Evolutionary conservation across 2,113 vertebrate species (phyloP), one percentile per base, ranked within the genome.

Genomic region (Amia ocellicauda): DNA sequence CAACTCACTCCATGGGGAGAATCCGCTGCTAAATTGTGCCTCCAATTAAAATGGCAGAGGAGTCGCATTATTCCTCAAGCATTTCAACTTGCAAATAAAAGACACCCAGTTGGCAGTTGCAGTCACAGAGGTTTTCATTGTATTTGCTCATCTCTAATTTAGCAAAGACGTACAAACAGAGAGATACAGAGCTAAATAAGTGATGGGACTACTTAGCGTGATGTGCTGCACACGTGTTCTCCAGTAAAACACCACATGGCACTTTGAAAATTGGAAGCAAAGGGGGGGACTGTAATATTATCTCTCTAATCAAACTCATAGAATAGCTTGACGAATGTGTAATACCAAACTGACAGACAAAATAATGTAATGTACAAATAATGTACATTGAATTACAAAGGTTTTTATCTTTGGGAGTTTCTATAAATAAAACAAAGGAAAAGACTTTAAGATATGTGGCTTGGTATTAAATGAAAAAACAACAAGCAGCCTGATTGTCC

Each of bases 231-330:
- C 62, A 67, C 58, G 41, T 50, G 57, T 53, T 58, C 20, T 27
- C 49, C 27, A 13, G 19, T 26, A 42, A 63, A 31, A 31, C 4
- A 2, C n/a, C 61, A 61, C 40, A n/a, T 27, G 17, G 27, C 36
- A 64, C 58, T 45, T 55, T 49, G 60, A 68, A 50, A 50, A 19
- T 50, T 27, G 52, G 31, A 40, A 20, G 16, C 13, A 24, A 16
- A 52, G 52, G 57, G 52, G 7, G 58, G 61, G 41, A 65, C 60
- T 77, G 62, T 71, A 80, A 81, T 69, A 61, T 53, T 62, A 80
- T 82, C 73, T 78, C 62, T 54, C 70, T 78, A 79, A 80, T 67
- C 70, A 72, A 70, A 82, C 81, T 78, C 56, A 66, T 72, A 58
- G 67, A 74, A 74, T 74, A 71, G 78, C 77, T 74, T 63, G 69